Evolutionary conservation across 92 coral and sea anemone genomes (phyloP), one percentile per base, ranked within the genome.

Genomic region (Nematostella vectensis): DNA sequence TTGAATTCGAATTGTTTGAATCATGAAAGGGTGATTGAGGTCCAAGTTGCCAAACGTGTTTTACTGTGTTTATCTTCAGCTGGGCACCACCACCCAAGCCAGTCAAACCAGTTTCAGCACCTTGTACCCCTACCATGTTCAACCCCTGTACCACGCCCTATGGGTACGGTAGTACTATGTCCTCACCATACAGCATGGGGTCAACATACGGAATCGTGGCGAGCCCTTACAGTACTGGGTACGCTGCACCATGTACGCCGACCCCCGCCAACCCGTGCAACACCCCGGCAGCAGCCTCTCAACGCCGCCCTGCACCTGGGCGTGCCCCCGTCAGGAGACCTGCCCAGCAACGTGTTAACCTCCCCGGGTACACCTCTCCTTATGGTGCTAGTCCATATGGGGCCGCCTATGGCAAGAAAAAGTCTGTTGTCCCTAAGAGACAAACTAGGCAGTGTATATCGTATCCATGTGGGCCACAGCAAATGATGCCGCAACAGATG

Each of bases 391-490:
- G n/a, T n/a, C n/a, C n/a, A n/a, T n/a, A n/a, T n/a, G n/a, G n/a
- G n/a, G n/a, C n/a, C n/a, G n/a, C n/a, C n/a, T 74, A 39, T 74
- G 80, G 80, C n/a, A n/a, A n/a, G 27, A 39, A 65, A 26, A 65
- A 63, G 43, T 69, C 80, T 9, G 57, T 65, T 57, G 67, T 61
- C 18, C 63, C 51, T 22, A 28, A 37, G 9, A 69, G 65, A 24
- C 51, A 45, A 22, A 22, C 51, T 4, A 45, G 11, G 21, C 51
- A 45, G 23, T 8, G 51, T 45, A 45, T 17, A 6, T 55, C 62
- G 3, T 65, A 62, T 12, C 72, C 63, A 10, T 60, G 66, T 19
- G 61, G n/a, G n/a, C n/a, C n/a, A n/a, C n/a, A n/a, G n/a, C n/a
- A n/a, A n/a, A n/a, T n/a, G n/a, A n/a, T n/a, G n/a, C n/a, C n/a